phyloP scores from a whole-genome alignment of 2,797 vertebrate genomes.

The Lateolabrax maculatus region DNA sequence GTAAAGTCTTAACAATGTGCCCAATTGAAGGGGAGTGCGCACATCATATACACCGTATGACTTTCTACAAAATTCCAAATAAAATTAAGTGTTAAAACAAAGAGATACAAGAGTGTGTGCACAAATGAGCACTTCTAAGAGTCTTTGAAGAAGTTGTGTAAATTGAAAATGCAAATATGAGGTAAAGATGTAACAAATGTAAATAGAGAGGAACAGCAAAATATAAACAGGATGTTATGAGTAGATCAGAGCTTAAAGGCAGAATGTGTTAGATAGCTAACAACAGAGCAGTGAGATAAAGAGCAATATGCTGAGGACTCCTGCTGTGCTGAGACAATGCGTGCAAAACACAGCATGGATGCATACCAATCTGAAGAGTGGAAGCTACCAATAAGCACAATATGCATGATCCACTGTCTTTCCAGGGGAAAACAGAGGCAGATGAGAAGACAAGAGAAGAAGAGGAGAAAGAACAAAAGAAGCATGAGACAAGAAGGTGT shows the following conservation, averaged over 20 bases:
- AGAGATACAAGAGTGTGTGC: not conserved
- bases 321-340: constrained; percentile 16
- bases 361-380: constrained; percentile 24
- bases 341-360: constrained; percentile 15
- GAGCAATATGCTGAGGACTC: constrained; percentile 25
- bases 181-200: constrained; percentile 22
- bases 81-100: constrained; percentile 6
- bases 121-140: not conserved
- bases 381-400: constrained; percentile 37
- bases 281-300: constrained; percentile 21
- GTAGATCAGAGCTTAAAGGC: not conserved
- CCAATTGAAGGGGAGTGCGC: not conserved
- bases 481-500: constrained; percentile 7
- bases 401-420: constrained; percentile 21
- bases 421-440: constrained; percentile 16
- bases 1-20: constrained; percentile 1
- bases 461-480: constrained; percentile 19
- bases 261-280: not conserved
- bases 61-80: constrained; percentile 11
- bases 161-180: constrained; percentile 16
- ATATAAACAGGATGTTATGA: constrained; percentile 15
- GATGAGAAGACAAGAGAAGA: constrained; percentile 20
- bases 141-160: constrained; percentile 14
- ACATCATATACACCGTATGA: constrained; percentile 21
- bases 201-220: constrained; percentile 11